Percentiles rank a stretch among this genome's conserved stretches.
Conservation (phyloP, 1,140 invertebrate genomes). For the Magallana gigas region DNA sequence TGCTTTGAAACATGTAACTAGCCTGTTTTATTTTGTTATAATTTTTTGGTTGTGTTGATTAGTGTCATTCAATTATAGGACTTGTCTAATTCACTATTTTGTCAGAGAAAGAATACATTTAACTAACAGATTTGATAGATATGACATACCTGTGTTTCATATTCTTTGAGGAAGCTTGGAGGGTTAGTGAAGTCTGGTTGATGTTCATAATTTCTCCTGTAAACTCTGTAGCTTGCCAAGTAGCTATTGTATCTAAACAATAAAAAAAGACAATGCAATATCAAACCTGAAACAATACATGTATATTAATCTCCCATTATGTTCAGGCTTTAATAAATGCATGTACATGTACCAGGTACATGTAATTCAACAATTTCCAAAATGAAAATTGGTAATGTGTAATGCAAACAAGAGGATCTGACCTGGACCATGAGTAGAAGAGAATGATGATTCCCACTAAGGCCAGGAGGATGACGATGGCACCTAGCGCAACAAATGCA, state of each 20-base stretch:
- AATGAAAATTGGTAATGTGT: background rate
- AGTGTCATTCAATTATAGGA: too few species aligned
- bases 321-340: too few species aligned
- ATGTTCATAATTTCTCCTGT: conserved; percentile 58
- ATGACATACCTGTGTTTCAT: conserved; percentile 67
- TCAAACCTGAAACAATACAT: background rate
- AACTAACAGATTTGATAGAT: background rate
- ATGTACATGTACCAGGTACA: too few species aligned
- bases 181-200: conserved; percentile 68
- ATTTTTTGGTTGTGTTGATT: too few species aligned
- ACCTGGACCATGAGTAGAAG: conserved; percentile 95
- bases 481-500: conserved; percentile 90
- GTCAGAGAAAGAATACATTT: background rate
- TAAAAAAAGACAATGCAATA: background rate
- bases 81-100: background rate
- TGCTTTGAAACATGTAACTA: too few species aligned
- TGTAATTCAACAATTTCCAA: too few species aligned
- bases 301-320: too few species aligned
- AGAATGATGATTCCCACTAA: conserved; percentile 93
- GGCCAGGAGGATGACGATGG: conserved; percentile 91
- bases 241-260: conserved; percentile 66
- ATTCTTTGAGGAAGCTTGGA: conserved; percentile 69
- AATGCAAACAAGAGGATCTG: conserved; percentile 67
- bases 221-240: conserved; percentile 63
- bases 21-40: too few species aligned